Evolutionary conservation across 2,888 invertebrate species (phyloP), one percentile per base, ranked within the genome.

Genomic region (Ctena decussata): DNA sequence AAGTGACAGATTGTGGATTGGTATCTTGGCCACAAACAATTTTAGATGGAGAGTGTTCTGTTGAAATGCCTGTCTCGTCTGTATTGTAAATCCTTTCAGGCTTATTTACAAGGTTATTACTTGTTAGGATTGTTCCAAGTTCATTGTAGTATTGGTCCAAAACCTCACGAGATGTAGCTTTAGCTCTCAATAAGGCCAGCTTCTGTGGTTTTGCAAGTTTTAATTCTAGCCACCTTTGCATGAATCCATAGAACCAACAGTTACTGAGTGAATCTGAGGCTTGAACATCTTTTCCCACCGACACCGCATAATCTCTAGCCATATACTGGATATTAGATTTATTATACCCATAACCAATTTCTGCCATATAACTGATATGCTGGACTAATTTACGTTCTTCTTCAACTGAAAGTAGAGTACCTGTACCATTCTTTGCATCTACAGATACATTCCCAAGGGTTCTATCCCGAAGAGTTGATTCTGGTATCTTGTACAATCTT

Each of bases 381-480:
- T 53, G 18, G 18, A 60, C 75, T 0, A 75, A 21, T 15, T 75
- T 24, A n/a, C 27, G n/a, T 35, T 75, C 75, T 27, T 75, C 75
- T 32, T 24, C 18, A 0, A 15, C 12, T 60, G 18, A 27, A 11
- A 75, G 41, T 0, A 75, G 24, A 27, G 37, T 37, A n/a, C 21
- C 24, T 2, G 3, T 1, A 6, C 77, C 53, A 8, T 24, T 6
- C 37, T n/a, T 39, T 11, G 49, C 70, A 77, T 77, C 69, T 1
- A 77, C 69, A n/a, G 32, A 12, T 1, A 78, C 78, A 21, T 71
- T 71, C 5, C 71, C 71, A 24, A 37, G n/a, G n/a, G 49, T 72
- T 53, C 78, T 49, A 21, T 78, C 71, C 27, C 78, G 32, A 15
- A 78, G 49, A 27, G 78, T 78, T 27, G 71, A 71, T n/a, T 71